Base-by-base conservation (phyloP, 2,888 invertebrate species). In the Gari tellinella region DNA sequence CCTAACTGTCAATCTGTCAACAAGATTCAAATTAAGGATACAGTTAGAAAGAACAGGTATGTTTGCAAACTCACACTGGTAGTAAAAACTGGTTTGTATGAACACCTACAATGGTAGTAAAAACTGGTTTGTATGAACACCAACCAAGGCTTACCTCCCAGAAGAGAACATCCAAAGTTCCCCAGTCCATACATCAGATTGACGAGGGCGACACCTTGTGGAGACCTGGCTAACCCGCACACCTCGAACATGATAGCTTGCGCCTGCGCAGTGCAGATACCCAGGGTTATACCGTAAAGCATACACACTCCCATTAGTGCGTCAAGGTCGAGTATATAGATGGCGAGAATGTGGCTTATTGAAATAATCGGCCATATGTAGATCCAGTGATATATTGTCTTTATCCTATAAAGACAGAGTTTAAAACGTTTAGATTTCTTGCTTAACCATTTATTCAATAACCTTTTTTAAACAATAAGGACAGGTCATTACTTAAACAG, bases 101-200 rank as follows among this genome's bases (percentile, higher is more conserved):
- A n/a, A n/a, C n/a, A n/a, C n/a, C n/a, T n/a, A n/a, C n/a, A n/a
- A n/a, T n/a, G n/a, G n/a, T n/a, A n/a, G n/a, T n/a, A n/a, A n/a
- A n/a, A n/a, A n/a, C n/a, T n/a, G n/a, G n/a, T n/a, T n/a, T n/a
- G n/a, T n/a, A n/a, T n/a, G n/a, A n/a, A n/a, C n/a, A n/a, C n/a
- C n/a, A n/a, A n/a, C n/a, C n/a, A n/a, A 14, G 12, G 10, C 38
- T 60, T 31, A 46, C 46, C 60, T 12, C 48, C 60, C 21, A 56
- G 21, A 1, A 41, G 17, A 12, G 41, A 40, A 12, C 67, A 49
- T 15, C 40, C 43, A 4, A 76, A 23, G 26, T 61, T 61, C 14
- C 76, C 76, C n/a, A 72, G n/a, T 0, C 76, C 76, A 31, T 76
- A 67, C 63, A 72, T 64, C 3, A 72, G 7, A 31, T 64, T 76